phyloP scores from a whole-genome alignment of 2,113 vertebrate genomes.

The Pedetes capensis region DNA sequence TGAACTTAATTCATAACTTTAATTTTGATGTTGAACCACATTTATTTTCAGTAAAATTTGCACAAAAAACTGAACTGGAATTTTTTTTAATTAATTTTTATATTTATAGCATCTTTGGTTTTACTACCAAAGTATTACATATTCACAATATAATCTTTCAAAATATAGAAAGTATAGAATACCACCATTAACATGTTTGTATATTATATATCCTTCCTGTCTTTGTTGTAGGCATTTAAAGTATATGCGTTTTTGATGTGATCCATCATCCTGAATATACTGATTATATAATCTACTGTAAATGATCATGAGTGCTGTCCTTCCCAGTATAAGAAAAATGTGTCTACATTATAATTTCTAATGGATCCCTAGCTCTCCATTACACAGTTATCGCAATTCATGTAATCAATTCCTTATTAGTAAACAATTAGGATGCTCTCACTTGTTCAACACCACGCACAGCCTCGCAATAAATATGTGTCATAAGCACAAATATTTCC shows the following conservation, averaged over 20 bases:
- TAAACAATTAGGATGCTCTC: neutral
- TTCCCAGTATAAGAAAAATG: neutral
- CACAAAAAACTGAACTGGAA: neutral
- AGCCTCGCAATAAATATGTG: neutral
- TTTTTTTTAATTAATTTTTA: neutral
- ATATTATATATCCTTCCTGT: neutral
- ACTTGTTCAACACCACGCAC: neutral
- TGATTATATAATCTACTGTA: neutral
- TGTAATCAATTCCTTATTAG: neutral
- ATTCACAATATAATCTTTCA: neutral
- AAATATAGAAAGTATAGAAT: neutral
- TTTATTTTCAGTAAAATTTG: constrained; percentile 1
- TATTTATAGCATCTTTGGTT: constrained; percentile 3
- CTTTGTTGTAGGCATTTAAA: neutral
- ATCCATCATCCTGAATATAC: neutral
- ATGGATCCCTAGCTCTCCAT: neutral
- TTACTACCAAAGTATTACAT: neutral
- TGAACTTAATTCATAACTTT: neutral
- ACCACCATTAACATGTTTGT: neutral
- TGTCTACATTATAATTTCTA: neutral
- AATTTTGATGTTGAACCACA: neutral
- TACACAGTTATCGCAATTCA: neutral
- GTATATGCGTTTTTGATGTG: neutral
- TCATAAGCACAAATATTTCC: neutral
- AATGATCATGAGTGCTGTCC: neutral